Evolutionary conservation across 2,888 invertebrate species (phyloP).

Genomic region (Dioctria rufipes): DNA sequence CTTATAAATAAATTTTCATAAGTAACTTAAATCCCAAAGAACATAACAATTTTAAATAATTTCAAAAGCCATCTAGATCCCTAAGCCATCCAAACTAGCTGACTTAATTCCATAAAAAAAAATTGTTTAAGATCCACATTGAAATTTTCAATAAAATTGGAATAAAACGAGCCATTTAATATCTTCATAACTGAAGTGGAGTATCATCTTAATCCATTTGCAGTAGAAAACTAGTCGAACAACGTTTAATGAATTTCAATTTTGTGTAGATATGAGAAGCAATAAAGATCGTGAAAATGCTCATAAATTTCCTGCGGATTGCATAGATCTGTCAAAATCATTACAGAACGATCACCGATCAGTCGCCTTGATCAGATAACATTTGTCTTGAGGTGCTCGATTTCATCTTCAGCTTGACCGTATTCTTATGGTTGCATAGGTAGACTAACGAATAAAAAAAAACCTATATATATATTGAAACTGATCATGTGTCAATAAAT

Average conservation of each 20-base stretch:
- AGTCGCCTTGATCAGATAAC: constrained; percentile 39
- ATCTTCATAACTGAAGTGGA: constrained; percentile 8
- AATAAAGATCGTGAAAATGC: constrained; percentile 37
- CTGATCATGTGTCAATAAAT: constrained; percentile 22
- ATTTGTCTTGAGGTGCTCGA: not conserved
- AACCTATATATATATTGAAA: not conserved
- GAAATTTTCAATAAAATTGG: constrained; percentile 11
- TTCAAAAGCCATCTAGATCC: too few species aligned
- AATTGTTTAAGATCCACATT: too few species aligned
- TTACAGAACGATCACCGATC: constrained; percentile 24
- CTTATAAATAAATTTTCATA: too few species aligned
- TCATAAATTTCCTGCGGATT: constrained; percentile 25
- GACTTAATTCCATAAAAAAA: too few species aligned
- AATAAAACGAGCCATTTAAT: not conserved
- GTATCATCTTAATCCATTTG: constrained; percentile 14
- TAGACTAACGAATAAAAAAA: constrained; percentile 3
- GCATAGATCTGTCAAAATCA: constrained; percentile 34
- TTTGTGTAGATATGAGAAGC: constrained; percentile 19
- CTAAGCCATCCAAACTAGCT: too few species aligned
- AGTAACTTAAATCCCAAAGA: too few species aligned
- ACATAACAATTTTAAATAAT: too few species aligned
- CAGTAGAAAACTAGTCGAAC: not conserved
- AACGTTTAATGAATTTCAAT: constrained; percentile 28
- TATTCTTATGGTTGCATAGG: too few species aligned
- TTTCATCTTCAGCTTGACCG: too few species aligned